A percentile compares a stretch with the other conserved stretches of the same genome.
Evolutionary conservation across 2,113 vertebrate genomes (phyloP).

Genomic region (Chelonoidis abingdonii): DNA sequence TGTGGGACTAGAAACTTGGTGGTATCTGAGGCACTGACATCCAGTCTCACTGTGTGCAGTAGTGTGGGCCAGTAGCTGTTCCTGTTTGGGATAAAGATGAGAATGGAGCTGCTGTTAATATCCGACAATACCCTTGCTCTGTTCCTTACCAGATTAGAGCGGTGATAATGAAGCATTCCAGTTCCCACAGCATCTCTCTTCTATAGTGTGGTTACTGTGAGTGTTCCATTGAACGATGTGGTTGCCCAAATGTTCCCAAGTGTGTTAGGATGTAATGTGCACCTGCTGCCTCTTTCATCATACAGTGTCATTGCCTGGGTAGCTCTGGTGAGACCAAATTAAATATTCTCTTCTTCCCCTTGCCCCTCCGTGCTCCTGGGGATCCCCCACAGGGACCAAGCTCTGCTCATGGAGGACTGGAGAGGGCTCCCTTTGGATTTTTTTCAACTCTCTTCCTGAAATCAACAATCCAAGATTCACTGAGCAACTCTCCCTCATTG

Average conservation of each 20-base stretch:
- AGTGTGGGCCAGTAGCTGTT: not conserved
- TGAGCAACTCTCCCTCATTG: not conserved
- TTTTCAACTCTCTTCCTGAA: not conserved
- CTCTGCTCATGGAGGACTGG: not conserved
- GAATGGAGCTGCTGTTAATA: not conserved
- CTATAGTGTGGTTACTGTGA: not conserved
- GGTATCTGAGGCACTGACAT: not conserved
- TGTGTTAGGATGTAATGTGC: not conserved
- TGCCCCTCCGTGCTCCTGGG: not conserved
- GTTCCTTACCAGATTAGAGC: not conserved
- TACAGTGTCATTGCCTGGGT: not conserved
- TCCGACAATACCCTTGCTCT: not conserved
- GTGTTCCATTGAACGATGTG: not conserved
- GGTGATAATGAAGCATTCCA: not conserved
- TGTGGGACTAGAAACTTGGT: not conserved
- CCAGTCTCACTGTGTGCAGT: not conserved
- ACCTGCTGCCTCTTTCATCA: not conserved
- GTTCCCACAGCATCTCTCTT: not conserved
- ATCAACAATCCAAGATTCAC: not conserved
- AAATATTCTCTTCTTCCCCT: not conserved
- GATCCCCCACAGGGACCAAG: not conserved
- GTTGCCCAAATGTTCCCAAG: not conserved
- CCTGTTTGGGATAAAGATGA: not conserved
- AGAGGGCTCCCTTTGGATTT: not conserved
- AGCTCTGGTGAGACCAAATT: not conserved